Conservation (phyloP, 2,113 vertebrate genomes). For the Stictonetta naevosa region DNA sequence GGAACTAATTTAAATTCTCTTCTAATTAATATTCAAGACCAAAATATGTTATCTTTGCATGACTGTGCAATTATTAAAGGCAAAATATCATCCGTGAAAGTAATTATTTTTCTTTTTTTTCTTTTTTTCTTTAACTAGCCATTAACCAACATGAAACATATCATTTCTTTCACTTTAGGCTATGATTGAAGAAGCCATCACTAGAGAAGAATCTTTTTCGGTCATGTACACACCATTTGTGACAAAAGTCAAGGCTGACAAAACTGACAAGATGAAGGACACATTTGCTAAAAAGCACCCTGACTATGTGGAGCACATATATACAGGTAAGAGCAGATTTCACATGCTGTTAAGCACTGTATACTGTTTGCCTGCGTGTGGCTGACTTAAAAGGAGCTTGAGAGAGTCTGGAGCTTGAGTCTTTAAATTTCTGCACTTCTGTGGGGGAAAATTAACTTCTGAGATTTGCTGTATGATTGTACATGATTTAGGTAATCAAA, state of each 20-base stretch:
- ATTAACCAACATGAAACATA: not conserved
- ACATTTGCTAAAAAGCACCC: constrained; percentile 74
- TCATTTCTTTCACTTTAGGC: constrained; percentile 59
- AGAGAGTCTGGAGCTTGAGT: not conserved
- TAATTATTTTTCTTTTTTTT: constrained; percentile 51
- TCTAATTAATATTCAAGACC: constrained; percentile 80
- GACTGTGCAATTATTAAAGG: constrained; percentile 77
- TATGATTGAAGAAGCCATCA: constrained; percentile 79
- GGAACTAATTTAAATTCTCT: constrained; percentile 79
- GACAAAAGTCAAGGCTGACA: constrained; percentile 58
- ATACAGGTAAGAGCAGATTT: constrained; percentile 72
- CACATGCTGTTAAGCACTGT: not conserved
- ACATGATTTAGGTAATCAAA: not conserved
- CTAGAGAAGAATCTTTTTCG: constrained; percentile 65
- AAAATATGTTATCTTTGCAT: constrained; percentile 79
- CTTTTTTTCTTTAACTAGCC: constrained; percentile 44
- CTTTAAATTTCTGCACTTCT: not conserved
- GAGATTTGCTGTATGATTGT: not conserved
- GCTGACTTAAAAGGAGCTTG: not conserved
- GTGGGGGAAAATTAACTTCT: not conserved
- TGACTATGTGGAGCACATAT: constrained; percentile 66
- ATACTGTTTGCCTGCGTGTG: not conserved
- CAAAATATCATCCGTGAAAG: constrained; percentile 69
- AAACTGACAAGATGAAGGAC: constrained; percentile 70
- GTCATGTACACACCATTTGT: constrained; percentile 79